A percentile compares a stretch with the other conserved stretches of the same genome.
These are phyloP conservation scores for Anhinga anhinga DNA, from an alignment of 2,113 vertebrate species.

Conservation along the genomic window DNA sequence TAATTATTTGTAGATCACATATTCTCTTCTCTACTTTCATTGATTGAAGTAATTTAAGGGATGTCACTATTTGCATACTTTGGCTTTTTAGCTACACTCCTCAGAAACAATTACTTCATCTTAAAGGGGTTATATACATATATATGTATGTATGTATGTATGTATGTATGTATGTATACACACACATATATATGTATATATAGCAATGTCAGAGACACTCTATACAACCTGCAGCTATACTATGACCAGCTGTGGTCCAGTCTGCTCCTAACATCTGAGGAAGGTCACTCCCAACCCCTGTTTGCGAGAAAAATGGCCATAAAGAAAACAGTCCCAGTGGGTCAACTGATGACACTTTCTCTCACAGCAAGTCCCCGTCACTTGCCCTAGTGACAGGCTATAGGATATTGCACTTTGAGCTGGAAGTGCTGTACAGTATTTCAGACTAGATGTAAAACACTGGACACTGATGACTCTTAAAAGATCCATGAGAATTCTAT, in stretches of 20 bases:
- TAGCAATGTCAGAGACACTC: not conserved
- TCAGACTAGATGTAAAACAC: not conserved
- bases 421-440: not conserved
- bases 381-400: not conserved
- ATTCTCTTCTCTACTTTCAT: not conserved
- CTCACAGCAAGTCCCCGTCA: not conserved
- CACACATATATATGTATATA: rapidly evolving
- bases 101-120: not conserved
- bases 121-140: not conserved
- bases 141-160: too few species aligned
- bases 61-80: not conserved
- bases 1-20: constrained; percentile 9
- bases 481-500: not conserved
- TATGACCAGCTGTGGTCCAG: not conserved
- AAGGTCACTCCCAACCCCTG: not conserved
- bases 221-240: not conserved
- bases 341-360: not conserved
- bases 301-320: not conserved
- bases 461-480: not conserved
- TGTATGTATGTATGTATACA: rapidly evolving
- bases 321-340: not conserved
- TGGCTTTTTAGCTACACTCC: not conserved
- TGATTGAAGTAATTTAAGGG: not conserved
- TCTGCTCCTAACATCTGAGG: not conserved
- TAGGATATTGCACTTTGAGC: not conserved